Base-by-base conservation (phyloP, 30 jellyfish, hydroid and myxozoan species). In the Mastigias papua region DNA sequence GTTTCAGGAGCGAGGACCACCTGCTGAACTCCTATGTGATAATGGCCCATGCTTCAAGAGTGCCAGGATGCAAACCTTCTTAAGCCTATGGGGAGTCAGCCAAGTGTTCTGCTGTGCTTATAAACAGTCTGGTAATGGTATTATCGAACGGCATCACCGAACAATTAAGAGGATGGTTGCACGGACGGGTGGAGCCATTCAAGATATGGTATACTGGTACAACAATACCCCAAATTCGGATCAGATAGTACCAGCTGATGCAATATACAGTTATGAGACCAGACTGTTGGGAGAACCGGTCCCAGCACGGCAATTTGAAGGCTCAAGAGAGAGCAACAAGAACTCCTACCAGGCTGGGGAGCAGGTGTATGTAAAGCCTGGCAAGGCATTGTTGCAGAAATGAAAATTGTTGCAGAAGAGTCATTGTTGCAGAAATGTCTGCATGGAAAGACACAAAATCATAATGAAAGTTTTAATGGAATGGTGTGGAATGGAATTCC, bases 321-420 rank as follows among this genome's bases (percentile, higher is more conserved):
- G n/a, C 72, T 60, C 72, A 60, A 60, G 72, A 42, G 54, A 60
- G 72, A 60, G 72, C 72, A 60, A 60, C 72, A 60, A 60, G 72
- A 60, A 60, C 72, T 60, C 72, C 72, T 60, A 60, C 72, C 72
- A 60, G 72, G 72, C 72, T 22, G 72, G 72, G 72, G 72, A 60
- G 21, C 72, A 60, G 72, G 72, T 60, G 8, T 60, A 60, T 60
- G 72, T 60, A 60, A 60, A 60, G 72, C 72, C 72, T 60, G 72
- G 72, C 72, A 60, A 60, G 72, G 72, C 72, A 60, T n/a, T n/a
- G n/a, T n/a, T n/a, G n/a, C n/a, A n/a, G n/a, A n/a, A n/a, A n/a
- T n/a, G n/a, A n/a, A n/a, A n/a, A n/a, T n/a, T n/a, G n/a, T n/a
- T n/a, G n/a, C n/a, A n/a, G n/a, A n/a, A n/a, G n/a, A n/a, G n/a